Evolutionary conservation across 2,888 invertebrate species (phyloP), one percentile per base, ranked within the genome.

Genomic region (Lithosia quadra): DNA sequence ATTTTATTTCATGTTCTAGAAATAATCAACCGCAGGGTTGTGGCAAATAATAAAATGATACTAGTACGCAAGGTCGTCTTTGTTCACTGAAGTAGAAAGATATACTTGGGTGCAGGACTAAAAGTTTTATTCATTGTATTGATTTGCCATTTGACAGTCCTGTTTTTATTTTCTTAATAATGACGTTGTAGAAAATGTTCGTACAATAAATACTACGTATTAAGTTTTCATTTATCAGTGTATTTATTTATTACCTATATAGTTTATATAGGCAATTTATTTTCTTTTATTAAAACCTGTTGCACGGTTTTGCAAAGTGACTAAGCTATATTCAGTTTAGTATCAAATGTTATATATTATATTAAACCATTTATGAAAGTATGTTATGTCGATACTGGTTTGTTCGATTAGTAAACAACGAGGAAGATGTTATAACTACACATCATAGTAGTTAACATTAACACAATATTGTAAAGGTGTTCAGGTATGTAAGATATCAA

Each of bases 61-160:
- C 91, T 75, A 75, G 78, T 73, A 60, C 73, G 80, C 93, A 94
- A 94, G 94, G 94, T 80, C 93, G 90, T 83, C 88, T 90, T 91
- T 93, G 92, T 92, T 92, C 92, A 94, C 91, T 88, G 86, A 86
- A 84, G 90, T 89, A 90, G 90, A 91, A 88, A 90, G 87, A 88
- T 82, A 90, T 87, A 85, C 84, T 82, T 85, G 77, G 81, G 80
- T 81, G 76, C 76, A 81, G 78, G 77, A 81, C 76, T 82, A 78
- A 34, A 57, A 68, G 63, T 53, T 68, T 67, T 53, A 74, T 72
- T 36, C 65, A 69, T 59, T 53, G n/a, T 58, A 65, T 63, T 39
- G 58, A 63, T 65, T 65, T 61, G 61, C 11, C 67, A 58, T 71
- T 67, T 61, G 61, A 53, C 61, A 61, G 70, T 56, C 34, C 61